Evolutionary conservation across 2,113 vertebrate species (phyloP).

Genomic region (Dicerorhinus sumatrensis): DNA sequence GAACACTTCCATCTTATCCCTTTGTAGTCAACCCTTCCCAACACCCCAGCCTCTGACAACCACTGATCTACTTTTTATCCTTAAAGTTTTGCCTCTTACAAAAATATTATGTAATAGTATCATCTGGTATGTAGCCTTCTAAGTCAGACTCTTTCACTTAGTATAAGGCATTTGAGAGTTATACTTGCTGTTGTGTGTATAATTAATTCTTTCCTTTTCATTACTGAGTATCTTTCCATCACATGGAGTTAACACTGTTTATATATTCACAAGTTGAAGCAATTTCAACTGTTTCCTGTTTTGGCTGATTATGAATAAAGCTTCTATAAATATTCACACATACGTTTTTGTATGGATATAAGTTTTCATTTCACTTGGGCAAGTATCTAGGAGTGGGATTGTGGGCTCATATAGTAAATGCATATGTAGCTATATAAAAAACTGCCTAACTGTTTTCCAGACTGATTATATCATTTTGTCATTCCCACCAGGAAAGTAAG

Average conservation of each 20-base stretch:
- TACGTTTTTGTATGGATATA: not conserved
- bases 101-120: not conserved
- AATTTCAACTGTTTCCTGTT: not conserved
- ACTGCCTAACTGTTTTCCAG: not conserved
- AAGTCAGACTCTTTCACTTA: not conserved
- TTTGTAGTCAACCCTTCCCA: not conserved
- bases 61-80: not conserved
- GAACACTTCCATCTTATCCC: not conserved
- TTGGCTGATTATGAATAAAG: not conserved
- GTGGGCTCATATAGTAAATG: not conserved
- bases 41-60: not conserved
- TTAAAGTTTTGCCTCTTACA: not conserved
- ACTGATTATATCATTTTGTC: not conserved
- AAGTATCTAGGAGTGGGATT: not conserved
- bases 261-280: not conserved
- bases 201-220: not conserved
- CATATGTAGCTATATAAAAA: not conserved
- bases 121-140: not conserved
- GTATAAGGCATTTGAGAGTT: not conserved
- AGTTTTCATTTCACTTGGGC: not conserved
- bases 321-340: not conserved
- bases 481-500: not conserved
- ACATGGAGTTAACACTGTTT: not conserved
- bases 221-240: not conserved
- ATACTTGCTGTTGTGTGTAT: not conserved